Base-by-base conservation (phyloP, 2,797 vertebrate species). In the Urocyon cinereoargenteus region DNA sequence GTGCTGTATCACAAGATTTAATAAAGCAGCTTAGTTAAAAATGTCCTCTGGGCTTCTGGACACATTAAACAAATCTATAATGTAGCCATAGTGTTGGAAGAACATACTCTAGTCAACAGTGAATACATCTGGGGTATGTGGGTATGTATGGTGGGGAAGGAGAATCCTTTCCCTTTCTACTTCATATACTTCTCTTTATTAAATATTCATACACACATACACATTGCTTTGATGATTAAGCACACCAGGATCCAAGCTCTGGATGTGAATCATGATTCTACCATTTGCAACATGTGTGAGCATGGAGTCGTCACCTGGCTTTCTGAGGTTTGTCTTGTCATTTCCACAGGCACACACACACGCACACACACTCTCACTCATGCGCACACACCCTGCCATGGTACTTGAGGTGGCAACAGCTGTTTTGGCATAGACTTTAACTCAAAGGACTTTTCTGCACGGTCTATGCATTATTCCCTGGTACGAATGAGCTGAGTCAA, bases 31-130 rank as follows among this genome's bases (percentile, higher is more conserved):
- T 96, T 92, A 94, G 97, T 97, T 97, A 53, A 97, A 97, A 98
- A 96, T 97, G 96, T 94, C 97, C 96, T 97, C 88, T 98, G 98
- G 95, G 92, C 86, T 92, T 95, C 94, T 85, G 96, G 95, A 97
- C 92, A 98, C 92, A 95, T 97, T 97, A 97, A 97, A 98, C 97
- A 96, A 97, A 96, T 68, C 66, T 34, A 34, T 68, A 68, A 34
- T 19, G 66, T 40, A 81, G 66, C 8, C 40, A 68, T 68, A 92
- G 31, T 10, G 2, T 26, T 91, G 36, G 31, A 90, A 87, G 51
- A 59, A 82, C 45, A 75, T n/a, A 78, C 19, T 90, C 51, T 6
- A 28, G 8, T 28, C 28, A 40, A 68, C 15, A n/a, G 22, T 85
- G 73, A 34, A 5, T 59, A 4, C 31, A 26, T 73, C 31, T 92